Evolutionary conservation across 2,797 vertebrate species (phyloP).

Genomic region (Phataginus tricuspis): DNA sequence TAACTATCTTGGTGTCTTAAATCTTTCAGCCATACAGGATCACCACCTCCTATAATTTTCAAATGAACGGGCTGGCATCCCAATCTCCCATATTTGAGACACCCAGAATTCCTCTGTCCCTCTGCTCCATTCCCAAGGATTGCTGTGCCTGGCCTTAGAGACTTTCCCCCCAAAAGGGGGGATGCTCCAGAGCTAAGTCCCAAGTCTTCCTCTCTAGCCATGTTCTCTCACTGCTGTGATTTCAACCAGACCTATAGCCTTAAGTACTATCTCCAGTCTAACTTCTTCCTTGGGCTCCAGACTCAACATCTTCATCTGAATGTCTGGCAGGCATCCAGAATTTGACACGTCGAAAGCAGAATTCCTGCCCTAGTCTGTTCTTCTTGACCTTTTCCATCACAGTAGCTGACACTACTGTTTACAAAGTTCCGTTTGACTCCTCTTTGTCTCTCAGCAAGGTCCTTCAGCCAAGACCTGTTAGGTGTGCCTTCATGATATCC

Average conservation of each 20-base stretch:
- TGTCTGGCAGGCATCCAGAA: neutral
- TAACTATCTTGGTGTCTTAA: neutral
- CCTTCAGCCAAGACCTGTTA: too few relatives aligned
- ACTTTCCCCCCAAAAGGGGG: too few relatives aligned
- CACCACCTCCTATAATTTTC: neutral
- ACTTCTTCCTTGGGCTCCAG: neutral
- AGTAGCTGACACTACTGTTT: neutral
- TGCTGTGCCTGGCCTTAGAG: neutral
- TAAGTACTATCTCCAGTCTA: neutral
- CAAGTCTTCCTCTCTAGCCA: neutral
- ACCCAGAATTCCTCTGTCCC: fast-evolving
- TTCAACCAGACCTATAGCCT: neutral
- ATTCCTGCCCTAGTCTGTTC: neutral
- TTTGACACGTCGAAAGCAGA: neutral
- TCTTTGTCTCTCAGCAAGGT: neutral
- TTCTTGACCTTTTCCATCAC: neutral
- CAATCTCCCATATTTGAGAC: neutral
- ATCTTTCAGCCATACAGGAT: neutral
- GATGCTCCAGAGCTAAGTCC: neutral
- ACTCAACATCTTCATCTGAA: neutral
- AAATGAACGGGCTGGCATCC: fast-evolving
- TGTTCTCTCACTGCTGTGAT: neutral
- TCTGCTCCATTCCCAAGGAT: too few relatives aligned
- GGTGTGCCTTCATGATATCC: neutral
- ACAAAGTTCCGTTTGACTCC: neutral